Conservation (phyloP, 1,140 invertebrate genomes). For the Melitaea cinxia region DNA sequence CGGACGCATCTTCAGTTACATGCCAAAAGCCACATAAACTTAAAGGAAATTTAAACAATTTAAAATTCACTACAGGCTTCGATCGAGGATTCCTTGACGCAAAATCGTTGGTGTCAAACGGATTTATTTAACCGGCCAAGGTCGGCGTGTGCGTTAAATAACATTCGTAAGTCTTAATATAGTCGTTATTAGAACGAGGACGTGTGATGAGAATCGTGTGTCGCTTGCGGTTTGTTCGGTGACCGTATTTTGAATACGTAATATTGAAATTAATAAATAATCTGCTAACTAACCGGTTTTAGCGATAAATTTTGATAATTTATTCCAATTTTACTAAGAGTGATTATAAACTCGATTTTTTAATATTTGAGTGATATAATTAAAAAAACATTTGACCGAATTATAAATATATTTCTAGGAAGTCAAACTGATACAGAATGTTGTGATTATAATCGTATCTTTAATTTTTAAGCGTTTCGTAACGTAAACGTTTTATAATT, state of each 20-base stretch:
- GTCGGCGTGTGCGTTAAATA: slow-evolving; percentile 36
- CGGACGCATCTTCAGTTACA: background rate
- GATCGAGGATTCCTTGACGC: slow-evolving; percentile 27
- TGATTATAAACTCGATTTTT: background rate
- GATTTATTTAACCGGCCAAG: slow-evolving; percentile 35
- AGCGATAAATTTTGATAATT: background rate
- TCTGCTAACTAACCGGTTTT: slow-evolving; percentile 20
- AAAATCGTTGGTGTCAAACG: slow-evolving; percentile 32
- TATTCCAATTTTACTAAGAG: background rate
- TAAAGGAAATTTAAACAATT: slow-evolving; percentile 3
- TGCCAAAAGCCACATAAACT: background rate
- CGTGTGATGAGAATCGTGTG: slow-evolving; percentile 18
- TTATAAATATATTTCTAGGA: background rate
- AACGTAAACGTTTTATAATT: background rate
- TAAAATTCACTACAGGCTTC: slow-evolving; percentile 32
- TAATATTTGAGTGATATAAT: background rate
- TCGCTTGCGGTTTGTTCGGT: slow-evolving; percentile 22
- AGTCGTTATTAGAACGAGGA: slow-evolving; percentile 32
- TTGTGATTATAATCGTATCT: background rate
- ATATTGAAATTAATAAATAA: slow-evolving; percentile 14
- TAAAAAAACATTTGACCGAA: background rate
- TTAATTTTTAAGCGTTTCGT: background rate
- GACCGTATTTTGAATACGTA: slow-evolving; percentile 29
- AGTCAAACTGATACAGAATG: no score
- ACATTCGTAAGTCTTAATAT: slow-evolving; percentile 26